A percentile compares a stretch with the other conserved stretches of the same genome.
Conservation (phyloP, 2,888 invertebrate genomes). For the Phymatocera aterrima region DNA sequence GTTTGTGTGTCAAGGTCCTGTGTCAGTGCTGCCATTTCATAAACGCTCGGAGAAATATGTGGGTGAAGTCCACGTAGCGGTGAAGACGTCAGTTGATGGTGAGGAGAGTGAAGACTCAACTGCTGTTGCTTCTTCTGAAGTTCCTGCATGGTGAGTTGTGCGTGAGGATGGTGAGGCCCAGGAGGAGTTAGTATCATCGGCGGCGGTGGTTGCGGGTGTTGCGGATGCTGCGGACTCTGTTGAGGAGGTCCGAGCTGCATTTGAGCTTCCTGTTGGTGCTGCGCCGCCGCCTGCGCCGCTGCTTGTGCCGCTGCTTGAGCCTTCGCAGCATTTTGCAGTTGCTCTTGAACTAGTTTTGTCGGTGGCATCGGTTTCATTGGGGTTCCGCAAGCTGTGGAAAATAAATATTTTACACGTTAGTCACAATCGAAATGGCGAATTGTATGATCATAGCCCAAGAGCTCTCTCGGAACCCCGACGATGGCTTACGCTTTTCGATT, state of each 20-base stretch:
- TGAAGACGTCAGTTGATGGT: slow-evolving; percentile 79
- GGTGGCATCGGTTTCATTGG: slow-evolving; percentile 87
- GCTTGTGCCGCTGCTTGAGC: slow-evolving; percentile 71
- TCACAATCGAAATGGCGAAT: not conserved
- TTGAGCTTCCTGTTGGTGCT: slow-evolving; percentile 71
- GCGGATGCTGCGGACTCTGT: slow-evolving; percentile 68
- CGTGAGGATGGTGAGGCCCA: slow-evolving; percentile 86
- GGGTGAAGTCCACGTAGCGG: slow-evolving; percentile 86
- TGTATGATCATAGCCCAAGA: slow-evolving; percentile 57
- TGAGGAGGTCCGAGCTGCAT: slow-evolving; percentile 71
- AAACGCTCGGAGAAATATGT: slow-evolving; percentile 95
- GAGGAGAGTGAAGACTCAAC: slow-evolving; percentile 79
- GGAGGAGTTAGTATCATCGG: slow-evolving; percentile 86
- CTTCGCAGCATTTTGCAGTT: slow-evolving; percentile 71
- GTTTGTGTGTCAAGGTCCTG: slow-evolving; percentile 97
- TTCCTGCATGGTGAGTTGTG: slow-evolving; percentile 80
- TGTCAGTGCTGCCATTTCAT: slow-evolving; percentile 97
- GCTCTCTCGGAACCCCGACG: slow-evolving; percentile 54
- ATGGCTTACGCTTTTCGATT: not conserved
- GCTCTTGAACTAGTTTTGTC: slow-evolving; percentile 82
- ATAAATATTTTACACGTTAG: slow-evolving; percentile 48
- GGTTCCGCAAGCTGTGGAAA: slow-evolving; percentile 77
- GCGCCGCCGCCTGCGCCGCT: slow-evolving; percentile 68
- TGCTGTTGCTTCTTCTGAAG: slow-evolving; percentile 78
- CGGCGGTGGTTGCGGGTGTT: slow-evolving; percentile 74